Base-by-base conservation (phyloP, 1,140 invertebrate genomes). In the Brachionus koreanus region DNA sequence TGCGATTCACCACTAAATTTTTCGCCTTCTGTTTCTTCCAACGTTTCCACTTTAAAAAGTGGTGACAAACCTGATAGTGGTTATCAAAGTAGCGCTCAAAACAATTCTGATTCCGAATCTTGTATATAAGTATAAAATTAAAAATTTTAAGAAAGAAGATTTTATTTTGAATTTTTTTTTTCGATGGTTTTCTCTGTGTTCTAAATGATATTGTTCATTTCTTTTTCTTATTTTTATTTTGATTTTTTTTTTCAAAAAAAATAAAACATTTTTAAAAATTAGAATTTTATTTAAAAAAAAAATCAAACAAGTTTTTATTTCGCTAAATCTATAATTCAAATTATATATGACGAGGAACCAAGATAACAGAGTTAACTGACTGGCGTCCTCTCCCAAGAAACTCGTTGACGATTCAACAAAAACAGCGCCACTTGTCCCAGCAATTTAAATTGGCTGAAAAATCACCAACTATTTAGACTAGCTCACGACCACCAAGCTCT, bases 41-140 rank as follows among this genome's bases (percentile, higher is more conserved):
- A 74, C 43, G 19, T 74, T 23, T 74, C 69, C 12, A 46, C 39
- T 19, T 74, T 19, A 46, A 46, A 46, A 6, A 46, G 5, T 74
- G 69, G 69, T 43, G 69, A 49, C 25, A 74, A 74, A 49, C 69
- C 69, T 25, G 69, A 74, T 46, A 74, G 69, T 46, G 69, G 69
- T 43, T 74, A 74, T 33, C 69, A 74, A 74, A 74, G 69, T 10
- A 74, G 69, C 43, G 69, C 69, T 46, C 69, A 74, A 74, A 74
- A 74, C 43, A 74, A 74, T 13, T 74, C 69, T 46, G 69, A 74
- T 74, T 74, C 69, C 69, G 69, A 74, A 43, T 74, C 42, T 25
- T 74, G 69, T 74, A 74, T 19, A 74, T 74, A 74, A 39, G 2
- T 42, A 16, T 12, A 39, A 12, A 39, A 72, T 39, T 39, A 37